Conservation (phyloP, 2,797 vertebrate species). For the Mormyrus proboscirostris region DNA sequence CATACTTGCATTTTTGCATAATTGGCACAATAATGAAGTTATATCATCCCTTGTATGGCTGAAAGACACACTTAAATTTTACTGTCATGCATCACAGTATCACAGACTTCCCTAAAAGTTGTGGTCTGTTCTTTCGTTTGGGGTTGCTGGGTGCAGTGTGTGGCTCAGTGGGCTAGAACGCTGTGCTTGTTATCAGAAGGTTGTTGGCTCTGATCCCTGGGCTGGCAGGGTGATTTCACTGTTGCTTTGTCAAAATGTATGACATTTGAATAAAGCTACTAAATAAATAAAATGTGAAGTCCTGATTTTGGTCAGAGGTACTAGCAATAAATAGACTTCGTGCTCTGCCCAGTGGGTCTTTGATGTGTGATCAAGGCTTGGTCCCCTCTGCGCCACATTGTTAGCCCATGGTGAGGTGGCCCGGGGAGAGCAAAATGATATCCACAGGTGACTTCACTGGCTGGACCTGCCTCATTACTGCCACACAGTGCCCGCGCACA, state of each 20-base stretch:
- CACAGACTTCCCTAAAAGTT: neutral
- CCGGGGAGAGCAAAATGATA: neutral
- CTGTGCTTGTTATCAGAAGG: neutral
- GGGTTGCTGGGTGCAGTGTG: neutral
- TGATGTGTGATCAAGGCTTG: constrained; percentile 1
- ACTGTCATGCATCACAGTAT: neutral
- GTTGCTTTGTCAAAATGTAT: neutral
- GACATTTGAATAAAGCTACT: neutral
- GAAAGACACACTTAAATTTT: constrained; percentile 5
- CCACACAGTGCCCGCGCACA: neutral
- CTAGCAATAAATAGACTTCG: neutral
- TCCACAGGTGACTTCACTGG: neutral
- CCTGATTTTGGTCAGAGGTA: neutral
- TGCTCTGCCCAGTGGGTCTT: neutral
- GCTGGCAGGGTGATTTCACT: neutral
- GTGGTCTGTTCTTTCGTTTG: neutral
- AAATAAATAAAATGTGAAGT: neutral
- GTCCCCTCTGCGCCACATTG: neutral
- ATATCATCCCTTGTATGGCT: neutral
- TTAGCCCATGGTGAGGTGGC: neutral
- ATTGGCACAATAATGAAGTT: neutral
- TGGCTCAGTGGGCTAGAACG: neutral
- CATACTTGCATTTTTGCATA: neutral
- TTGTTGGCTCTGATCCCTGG: neutral
- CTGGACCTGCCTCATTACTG: neutral